Percentiles rank a stretch among this genome's conserved stretches.
Evolutionary conservation across 2,888 invertebrate genomes (phyloP).

Genomic region (Idaea biselata): DNA sequence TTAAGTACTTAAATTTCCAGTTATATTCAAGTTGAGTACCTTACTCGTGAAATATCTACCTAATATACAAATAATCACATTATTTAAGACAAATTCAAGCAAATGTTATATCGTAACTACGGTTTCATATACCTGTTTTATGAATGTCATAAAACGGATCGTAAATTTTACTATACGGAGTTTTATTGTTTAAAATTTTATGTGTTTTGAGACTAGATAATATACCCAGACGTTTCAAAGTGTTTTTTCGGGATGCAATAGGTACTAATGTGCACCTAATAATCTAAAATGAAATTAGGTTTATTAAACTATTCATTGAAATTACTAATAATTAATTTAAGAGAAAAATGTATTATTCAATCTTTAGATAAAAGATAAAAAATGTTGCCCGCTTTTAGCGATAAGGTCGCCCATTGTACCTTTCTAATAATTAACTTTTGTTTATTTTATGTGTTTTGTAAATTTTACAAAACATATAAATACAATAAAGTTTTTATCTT

Average conservation of each 20-base stretch:
- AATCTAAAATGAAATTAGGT: background rate
- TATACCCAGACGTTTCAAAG: background rate
- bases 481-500: too few species aligned
- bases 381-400: too few species aligned
- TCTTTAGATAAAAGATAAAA: too few species aligned
- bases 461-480: too few species aligned
- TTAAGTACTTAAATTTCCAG: too few species aligned
- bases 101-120: conserved; percentile 12
- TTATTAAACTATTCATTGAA: too few species aligned
- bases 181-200: conserved; percentile 3
- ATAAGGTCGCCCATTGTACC: too few species aligned
- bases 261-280: background rate
- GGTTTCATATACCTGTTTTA: conserved; percentile 41
- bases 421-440: too few species aligned
- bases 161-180: conserved; percentile 42
- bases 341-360: too few species aligned
- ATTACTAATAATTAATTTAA: too few species aligned
- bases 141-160: conserved; percentile 38
- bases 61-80: conserved; percentile 9
- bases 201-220: background rate
- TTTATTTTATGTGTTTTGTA: too few species aligned
- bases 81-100: conserved; percentile 14
- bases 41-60: background rate
- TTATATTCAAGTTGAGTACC: too few species aligned
- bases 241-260: background rate